Evolutionary conservation across 2,797 vertebrate genomes (phyloP).

Genomic region (Scyliorhinus canicula): DNA sequence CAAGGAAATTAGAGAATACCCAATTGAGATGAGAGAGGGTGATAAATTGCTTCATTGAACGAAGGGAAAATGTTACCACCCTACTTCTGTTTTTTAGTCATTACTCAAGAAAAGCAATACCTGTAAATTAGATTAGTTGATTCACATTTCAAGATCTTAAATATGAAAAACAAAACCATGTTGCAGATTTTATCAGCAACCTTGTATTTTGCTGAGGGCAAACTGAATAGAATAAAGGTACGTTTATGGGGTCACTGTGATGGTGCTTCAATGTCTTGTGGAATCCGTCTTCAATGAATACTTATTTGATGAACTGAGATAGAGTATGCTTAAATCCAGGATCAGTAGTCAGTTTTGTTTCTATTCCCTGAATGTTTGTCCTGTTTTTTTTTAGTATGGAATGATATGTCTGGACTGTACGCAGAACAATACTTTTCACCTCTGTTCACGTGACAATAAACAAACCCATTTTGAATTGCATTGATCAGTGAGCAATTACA

Average conservation of each 20-base stretch:
- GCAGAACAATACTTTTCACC: no score
- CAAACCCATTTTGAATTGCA: neutral
- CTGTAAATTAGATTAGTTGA: neutral
- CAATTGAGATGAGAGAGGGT: neutral
- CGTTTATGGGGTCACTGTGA: neutral
- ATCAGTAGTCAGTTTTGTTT: neutral
- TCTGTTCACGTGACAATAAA: no score
- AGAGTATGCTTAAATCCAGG: constrained; percentile 11
- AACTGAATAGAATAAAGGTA: neutral
- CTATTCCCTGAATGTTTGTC: neutral
- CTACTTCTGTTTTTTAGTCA: neutral
- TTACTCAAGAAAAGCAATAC: constrained; percentile 7
- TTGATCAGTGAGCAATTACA: neutral
- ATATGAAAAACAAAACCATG: neutral
- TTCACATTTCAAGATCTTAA: neutral
- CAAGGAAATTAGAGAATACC: neutral
- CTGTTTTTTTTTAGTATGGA: no score
- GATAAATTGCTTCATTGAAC: neutral
- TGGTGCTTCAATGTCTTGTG: neutral
- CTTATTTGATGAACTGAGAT: neutral
- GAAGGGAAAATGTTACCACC: neutral
- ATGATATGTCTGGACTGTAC: no score
- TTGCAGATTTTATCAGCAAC: neutral
- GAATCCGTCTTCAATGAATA: neutral
- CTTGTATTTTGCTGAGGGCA: neutral